Base-by-base conservation (phyloP, 2,797 vertebrate genomes). In the Nannoperca obscura region DNA sequence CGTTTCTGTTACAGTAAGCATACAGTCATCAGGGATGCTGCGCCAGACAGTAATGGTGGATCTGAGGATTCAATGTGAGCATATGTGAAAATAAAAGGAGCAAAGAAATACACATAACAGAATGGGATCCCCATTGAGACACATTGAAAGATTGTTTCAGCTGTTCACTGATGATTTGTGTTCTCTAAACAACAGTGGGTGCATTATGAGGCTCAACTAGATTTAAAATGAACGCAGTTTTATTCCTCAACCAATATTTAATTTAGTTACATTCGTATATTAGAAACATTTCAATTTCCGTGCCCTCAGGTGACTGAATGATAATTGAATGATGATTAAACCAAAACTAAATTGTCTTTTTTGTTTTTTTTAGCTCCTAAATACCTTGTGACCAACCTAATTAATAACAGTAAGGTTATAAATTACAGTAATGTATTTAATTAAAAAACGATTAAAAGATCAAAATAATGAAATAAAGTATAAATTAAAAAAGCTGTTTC, bases 1-100 rank as follows among this genome's bases (percentile, higher is more conserved):
- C 10, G 46, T 49, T 49, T 82, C 63, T 66, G 71, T 83, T 80
- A 76, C 73, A 49, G 73, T 74, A 34, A 76, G 78, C 60, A n/a
- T 27, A 1, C 8, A 38, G 67, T 49, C 78, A 71, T 72, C 60
- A 50, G 63, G 65, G 66, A 81, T 9, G 49, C 63, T 19, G 44
- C 2, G 10, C n/a, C 54, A 49, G 70, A 80, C 71, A 7, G 40
- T 38, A 40, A 75, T 10, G 55, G 20, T 11, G 36, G 78, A 81
- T 85, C 63, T 77, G 46, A 86, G 44, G 69, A 64, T 62, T 66
- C 40, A 15, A 17, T 44, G 34, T 7, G 40, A 59, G 36, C 24
- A 15, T 50, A 66, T 47, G 67, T n/a, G 7, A 53, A 70, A 77
- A 14, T 36, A 27, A 75, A 67, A 47, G 30, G 24, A 62, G 38